phyloP scores from a whole-genome alignment of 2,888 invertebrate species.

The Liodrosophila aerea region DNA sequence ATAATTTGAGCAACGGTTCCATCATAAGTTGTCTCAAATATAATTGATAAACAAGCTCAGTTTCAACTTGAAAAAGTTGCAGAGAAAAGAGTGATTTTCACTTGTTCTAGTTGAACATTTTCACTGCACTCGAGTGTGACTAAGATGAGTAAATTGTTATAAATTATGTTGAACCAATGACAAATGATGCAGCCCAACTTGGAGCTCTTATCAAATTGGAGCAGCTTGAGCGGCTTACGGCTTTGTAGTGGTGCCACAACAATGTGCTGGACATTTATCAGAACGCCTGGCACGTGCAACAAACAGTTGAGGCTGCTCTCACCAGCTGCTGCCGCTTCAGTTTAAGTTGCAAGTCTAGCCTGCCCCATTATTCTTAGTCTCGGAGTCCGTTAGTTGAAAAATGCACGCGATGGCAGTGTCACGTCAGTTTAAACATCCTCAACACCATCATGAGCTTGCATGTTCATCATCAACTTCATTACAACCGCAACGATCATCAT shows the following conservation, averaged over 20 bases:
- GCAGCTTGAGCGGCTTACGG: constrained; percentile 31
- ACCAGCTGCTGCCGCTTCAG: no score
- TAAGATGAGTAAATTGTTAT: constrained; percentile 64
- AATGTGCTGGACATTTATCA: constrained; percentile 2
- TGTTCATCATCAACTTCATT: constrained; percentile 1
- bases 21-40: constrained; percentile 2
- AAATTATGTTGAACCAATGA: constrained; percentile 71
- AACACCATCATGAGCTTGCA: background rate
- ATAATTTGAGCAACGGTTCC: constrained; percentile 55
- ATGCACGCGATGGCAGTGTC: constrained; percentile 43
- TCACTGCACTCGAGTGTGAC: constrained; percentile 48
- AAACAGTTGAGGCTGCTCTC: constrained; percentile 2
- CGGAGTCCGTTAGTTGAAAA: constrained; percentile 32
- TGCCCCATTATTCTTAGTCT: background rate
- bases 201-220: constrained; percentile 62
- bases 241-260: constrained; percentile 22
- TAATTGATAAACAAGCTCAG: background rate
- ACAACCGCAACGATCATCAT: constrained; percentile 1
- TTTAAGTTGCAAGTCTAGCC: background rate
- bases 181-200: constrained; percentile 53
- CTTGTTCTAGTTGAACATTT: constrained; percentile 58
- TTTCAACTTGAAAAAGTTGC: background rate
- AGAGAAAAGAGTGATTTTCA: constrained; percentile 52
- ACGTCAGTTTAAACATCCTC: constrained; percentile 27
- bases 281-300: constrained; percentile 12